phyloP scores from a whole-genome alignment of 1,140 invertebrate species.

The Berghia stephanieae region DNA sequence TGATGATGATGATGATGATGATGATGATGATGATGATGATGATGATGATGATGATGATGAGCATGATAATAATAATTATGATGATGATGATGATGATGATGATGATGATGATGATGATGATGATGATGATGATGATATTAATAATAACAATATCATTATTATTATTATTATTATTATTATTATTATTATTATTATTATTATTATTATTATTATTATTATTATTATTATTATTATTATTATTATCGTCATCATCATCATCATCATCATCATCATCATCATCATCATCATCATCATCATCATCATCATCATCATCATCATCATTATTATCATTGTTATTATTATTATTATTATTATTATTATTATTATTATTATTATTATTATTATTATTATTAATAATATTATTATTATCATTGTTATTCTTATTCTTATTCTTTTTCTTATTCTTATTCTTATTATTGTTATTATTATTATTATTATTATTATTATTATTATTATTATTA shows the following conservation, averaged over 20 bases:
- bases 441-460: too few relatives aligned
- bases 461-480: too few relatives aligned
- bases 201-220: slow-evolving; percentile 31
- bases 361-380: slow-evolving; percentile 24
- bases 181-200: slow-evolving; percentile 32
- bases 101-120: background rate
- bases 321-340: slow-evolving; percentile 24
- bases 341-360: slow-evolving; percentile 27
- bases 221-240: slow-evolving; percentile 30
- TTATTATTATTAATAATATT: slow-evolving; percentile 30
- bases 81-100: background rate
- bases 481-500: too few relatives aligned
- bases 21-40: background rate
- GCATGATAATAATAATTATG: too few relatives aligned
- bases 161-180: slow-evolving; percentile 30
- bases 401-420: too few relatives aligned
- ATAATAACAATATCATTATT: background rate
- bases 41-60: too few relatives aligned
- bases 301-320: slow-evolving; percentile 24
- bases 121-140: background rate
- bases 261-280: slow-evolving; percentile 18
- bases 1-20: background rate
- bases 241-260: slow-evolving; percentile 22
- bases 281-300: slow-evolving; percentile 22
- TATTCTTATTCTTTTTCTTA: too few relatives aligned